Conservation (phyloP, 2,888 invertebrate genomes). For the Podotricha telesiphe region DNA sequence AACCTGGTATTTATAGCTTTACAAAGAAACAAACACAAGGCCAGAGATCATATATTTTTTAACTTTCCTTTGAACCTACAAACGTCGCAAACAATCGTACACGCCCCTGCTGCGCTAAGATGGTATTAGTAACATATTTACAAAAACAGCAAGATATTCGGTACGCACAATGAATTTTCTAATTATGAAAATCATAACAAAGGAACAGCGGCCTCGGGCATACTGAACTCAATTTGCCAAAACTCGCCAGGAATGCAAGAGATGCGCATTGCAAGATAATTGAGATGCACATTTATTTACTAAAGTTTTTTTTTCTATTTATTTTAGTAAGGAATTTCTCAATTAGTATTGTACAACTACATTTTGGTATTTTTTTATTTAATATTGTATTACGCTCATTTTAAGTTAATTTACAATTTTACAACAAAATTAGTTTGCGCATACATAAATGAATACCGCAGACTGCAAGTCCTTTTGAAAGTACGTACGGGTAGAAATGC, state of each 20-base stretch:
- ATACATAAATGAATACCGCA: too few species aligned
- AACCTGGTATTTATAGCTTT: too few species aligned
- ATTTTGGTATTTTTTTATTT: too few species aligned
- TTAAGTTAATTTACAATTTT: not conserved
- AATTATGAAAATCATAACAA: constrained; percentile 52
- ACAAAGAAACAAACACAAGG: too few species aligned
- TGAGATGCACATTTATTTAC: constrained; percentile 47
- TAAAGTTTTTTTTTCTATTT: constrained; percentile 44
- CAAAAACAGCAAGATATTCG: constrained; percentile 29
- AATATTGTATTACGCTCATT: not conserved
- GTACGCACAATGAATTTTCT: constrained; percentile 47
- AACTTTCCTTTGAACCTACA: too few species aligned
- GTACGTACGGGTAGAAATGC: too few species aligned
- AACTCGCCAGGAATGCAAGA: constrained; percentile 62
- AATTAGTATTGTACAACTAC: not conserved
- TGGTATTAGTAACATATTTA: not conserved
- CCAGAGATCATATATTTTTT: too few species aligned
- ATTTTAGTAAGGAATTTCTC: not conserved
- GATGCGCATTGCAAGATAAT: constrained; percentile 59
- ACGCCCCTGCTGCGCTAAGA: not conserved
- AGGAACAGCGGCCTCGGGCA: constrained; percentile 49
- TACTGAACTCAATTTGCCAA: constrained; percentile 64
- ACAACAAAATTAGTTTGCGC: not conserved
- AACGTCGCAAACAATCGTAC: too few species aligned
- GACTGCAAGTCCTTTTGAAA: too few species aligned